Evolutionary conservation across 92 coral and sea anemone genomes (phyloP), one percentile per base, ranked within the genome.

Genomic region (Epizoanthus stellaris): DNA sequence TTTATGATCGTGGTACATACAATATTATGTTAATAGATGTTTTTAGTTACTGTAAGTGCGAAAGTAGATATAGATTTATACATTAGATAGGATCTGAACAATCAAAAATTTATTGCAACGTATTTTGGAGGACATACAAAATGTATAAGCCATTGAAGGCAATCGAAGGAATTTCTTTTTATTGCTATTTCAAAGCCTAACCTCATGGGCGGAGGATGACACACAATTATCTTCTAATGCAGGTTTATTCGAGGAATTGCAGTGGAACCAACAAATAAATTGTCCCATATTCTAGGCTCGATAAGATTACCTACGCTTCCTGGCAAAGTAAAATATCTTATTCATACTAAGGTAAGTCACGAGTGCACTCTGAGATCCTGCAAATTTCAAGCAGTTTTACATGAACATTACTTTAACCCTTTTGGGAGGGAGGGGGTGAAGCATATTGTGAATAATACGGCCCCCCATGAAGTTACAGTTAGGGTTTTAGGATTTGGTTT

Each of bases 241-340:
- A 79, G 83, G 83, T 79, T 79, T 63, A 64, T 79, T 79, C 83
- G 83, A 62, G 83, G 83, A 63, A 62, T 79, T 36, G 58, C 83
- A 64, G 83, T 79, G 52, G 83, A 79, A 13, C 60, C 45, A 63
- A 79, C 83, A 43, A 20, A 42, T 23, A 63, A 63, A 21, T 17
- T 79, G 10, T 23, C 72, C 12, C 20, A 79, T 21, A 63, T 62
- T 10, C 45, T n/a, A 13, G 49, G 54, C 53, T 45, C 72, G 39
- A 73, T 88, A 5, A 47, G 57, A n/a, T 52, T 88, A 11, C 88
- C 91, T 34, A 40, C 82, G 54, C 65, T 43, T 64, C 84, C 74
- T 19, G 88, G 91, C 21, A 80, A 86, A 69, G 81, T 88, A n/a
- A 88, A 88, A 75, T 88, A 88, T 67, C 62, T 88, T 30, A 88